Base-by-base conservation (phyloP, 2,888 invertebrate genomes). In the Geophilus truncorum region DNA sequence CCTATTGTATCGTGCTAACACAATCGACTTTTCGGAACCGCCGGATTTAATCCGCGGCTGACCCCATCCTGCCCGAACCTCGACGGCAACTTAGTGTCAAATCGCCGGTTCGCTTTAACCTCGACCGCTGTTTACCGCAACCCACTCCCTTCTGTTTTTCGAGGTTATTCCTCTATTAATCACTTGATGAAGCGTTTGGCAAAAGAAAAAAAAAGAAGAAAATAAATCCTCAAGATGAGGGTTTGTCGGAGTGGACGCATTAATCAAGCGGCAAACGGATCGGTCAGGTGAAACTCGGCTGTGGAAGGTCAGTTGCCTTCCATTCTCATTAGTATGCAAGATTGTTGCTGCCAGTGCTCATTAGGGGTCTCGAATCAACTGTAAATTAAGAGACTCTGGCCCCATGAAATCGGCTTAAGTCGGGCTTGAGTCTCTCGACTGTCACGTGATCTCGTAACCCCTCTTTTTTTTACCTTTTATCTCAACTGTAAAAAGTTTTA, bases 211-310 rank as follows among this genome's bases (percentile, higher is more conserved):
- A 23, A 62, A 57, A 62, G 10, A 25, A 62, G 9, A 7, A 23
- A 62, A 62, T 62, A 62, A 62, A 62, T 62, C 62, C 62, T 62
- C 23, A 5, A 21, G 62, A 62, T 62, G 62, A 62, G 62, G 25
- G 62, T 62, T 62, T 62, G 62, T 62, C 62, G 62, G 62, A 62
- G 62, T 62, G 62, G 23, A 62, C 62, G 6, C 62, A 62, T 62
- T 25, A 62, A 62, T 62, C 62, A 62, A 62, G 62, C 62, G 62
- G 62, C 62, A 62, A 62, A 62, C 62, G 62, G 62, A 62, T 62
- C 23, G 62, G 62, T 62, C 62, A 62, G 62, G 62, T 62, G 62
- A 62, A n/a, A 45, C 45, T 4, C 15, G n/a, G n/a, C n/a, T n/a
- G n/a, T n/a, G 45, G 5, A 45, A 45, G 62, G 62, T 62, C 62